Evolutionary conservation across 1,140 invertebrate species (phyloP).

Genomic region (Drosophila jambulina): DNA sequence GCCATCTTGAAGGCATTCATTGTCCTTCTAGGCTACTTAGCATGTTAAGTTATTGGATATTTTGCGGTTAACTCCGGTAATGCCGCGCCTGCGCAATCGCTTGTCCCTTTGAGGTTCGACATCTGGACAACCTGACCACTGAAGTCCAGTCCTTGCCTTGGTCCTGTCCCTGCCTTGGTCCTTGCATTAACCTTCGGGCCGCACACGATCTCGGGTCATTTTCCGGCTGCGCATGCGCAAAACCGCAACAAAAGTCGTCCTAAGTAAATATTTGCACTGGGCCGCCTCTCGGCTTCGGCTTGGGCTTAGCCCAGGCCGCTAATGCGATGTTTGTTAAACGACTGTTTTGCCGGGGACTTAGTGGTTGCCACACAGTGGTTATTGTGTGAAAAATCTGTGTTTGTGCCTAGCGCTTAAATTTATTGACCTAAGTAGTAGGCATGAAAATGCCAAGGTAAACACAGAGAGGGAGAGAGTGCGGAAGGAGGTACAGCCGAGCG

Average conservation of each 20-base stretch:
- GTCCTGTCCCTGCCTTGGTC: conserved; percentile 20
- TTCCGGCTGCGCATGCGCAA: conserved; percentile 70
- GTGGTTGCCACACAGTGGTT: conserved; percentile 60
- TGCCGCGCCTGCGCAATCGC: conserved; percentile 38
- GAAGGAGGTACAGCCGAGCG: conserved; percentile 25
- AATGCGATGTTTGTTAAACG: conserved; percentile 59
- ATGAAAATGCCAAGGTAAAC: conserved; percentile 69
- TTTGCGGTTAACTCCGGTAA: conserved; percentile 31
- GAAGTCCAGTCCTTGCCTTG: neutral
- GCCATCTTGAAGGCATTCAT: conserved; percentile 33
- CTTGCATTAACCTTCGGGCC: conserved; percentile 62
- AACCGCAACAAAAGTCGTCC: conserved; percentile 49
- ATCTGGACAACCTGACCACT: conserved; percentile 43
- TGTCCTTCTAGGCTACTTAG: conserved; percentile 28
- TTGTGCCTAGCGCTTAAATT: conserved; percentile 59
- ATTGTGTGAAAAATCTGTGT: conserved; percentile 76
- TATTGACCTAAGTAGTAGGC: conserved; percentile 70
- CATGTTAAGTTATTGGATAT: conserved; percentile 40
- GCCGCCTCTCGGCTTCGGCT: conserved; percentile 14
- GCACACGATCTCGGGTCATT: conserved; percentile 35
- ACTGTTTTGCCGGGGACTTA: conserved; percentile 64
- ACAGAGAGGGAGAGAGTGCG: neutral
- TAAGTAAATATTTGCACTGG: conserved; percentile 71
- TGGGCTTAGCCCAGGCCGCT: conserved; percentile 35
- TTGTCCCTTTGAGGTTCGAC: conserved; percentile 8